Evolutionary conservation across 2,888 invertebrate species (phyloP).

Genomic region (Sinhomidia bicolor): DNA sequence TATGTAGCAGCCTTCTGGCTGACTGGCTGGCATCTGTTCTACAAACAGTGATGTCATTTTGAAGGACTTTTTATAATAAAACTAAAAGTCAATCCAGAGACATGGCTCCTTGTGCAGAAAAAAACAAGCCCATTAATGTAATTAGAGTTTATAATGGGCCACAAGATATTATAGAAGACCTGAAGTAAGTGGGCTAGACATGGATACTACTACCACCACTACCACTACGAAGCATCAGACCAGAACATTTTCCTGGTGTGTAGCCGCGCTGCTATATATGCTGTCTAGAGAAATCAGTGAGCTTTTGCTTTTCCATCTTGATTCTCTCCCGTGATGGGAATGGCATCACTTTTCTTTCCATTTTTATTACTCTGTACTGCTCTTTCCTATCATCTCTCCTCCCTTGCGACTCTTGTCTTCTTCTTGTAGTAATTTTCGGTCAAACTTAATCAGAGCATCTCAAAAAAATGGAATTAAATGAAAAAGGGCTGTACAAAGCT

Average conservation of each 20-base stretch:
- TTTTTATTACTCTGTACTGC: conserved; percentile 6
- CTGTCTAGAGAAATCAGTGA: conserved; percentile 61
- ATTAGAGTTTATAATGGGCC: conserved; percentile 74
- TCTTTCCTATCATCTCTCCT: conserved; percentile 36
- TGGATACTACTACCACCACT: no score
- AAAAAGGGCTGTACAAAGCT: conserved; percentile 9
- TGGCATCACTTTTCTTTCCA: conserved; percentile 49
- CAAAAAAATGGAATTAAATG: conserved; percentile 66
- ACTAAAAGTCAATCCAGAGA: conserved; percentile 70
- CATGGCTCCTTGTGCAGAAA: conserved; percentile 52
- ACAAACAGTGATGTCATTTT: conserved; percentile 62
- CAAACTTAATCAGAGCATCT: conserved; percentile 66
- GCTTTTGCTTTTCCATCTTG: conserved; percentile 22
- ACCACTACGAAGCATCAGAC: no score
- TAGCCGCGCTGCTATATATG: no score
- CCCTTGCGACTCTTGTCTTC: conserved; percentile 14
- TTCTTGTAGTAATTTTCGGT: conserved; percentile 55
- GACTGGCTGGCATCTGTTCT: conserved; percentile 38
- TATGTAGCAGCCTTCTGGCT: conserved; percentile 27
- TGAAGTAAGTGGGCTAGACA: neutral
- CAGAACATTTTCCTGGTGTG: conserved; percentile 29
- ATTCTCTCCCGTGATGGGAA: conserved; percentile 52
- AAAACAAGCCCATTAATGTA: conserved; percentile 73
- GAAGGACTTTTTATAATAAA: conserved; percentile 70
- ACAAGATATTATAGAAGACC: conserved; percentile 61